Evolutionary conservation across 1,140 invertebrate species (phyloP).

Genomic region (Macrobrachium rosenbergii): DNA sequence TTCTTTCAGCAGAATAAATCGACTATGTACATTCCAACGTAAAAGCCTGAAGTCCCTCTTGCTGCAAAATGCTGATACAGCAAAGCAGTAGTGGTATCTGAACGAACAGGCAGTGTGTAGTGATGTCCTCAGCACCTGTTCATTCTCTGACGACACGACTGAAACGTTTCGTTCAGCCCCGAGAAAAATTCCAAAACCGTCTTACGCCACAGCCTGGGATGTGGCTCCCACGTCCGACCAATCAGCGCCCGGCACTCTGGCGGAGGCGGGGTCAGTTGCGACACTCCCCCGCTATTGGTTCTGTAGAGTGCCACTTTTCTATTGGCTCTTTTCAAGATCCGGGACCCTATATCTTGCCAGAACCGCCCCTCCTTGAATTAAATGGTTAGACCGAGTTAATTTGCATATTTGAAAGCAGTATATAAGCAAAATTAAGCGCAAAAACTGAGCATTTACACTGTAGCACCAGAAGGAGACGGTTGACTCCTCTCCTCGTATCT

Average conservation of each 20-base stretch:
- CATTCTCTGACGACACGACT: not conserved
- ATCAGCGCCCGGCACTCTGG: slow-evolving; percentile 17
- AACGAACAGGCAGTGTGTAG: too few species aligned
- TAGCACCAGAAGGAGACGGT: slow-evolving; percentile 39
- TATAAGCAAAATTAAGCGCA: slow-evolving; percentile 52
- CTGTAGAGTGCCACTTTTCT: slow-evolving; percentile 41
- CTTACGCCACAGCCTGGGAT: slow-evolving; percentile 5
- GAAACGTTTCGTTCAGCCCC: not conserved
- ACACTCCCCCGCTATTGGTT: slow-evolving; percentile 32
- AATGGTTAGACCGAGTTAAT: slow-evolving; percentile 58
- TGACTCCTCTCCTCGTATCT: not conserved
- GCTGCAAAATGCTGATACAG: too few species aligned
- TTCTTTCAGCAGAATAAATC: too few species aligned
- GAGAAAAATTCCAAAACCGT: slow-evolving; percentile 24
- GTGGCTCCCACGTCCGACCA: slow-evolving; percentile 27
- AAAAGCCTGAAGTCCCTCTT: too few species aligned
- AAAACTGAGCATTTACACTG: slow-evolving; percentile 56
- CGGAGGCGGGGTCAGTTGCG: slow-evolving; percentile 21
- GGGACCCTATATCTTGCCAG: slow-evolving; percentile 56
- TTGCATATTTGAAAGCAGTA: slow-evolving; percentile 63
- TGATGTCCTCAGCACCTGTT: not conserved
- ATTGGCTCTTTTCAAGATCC: slow-evolving; percentile 58
- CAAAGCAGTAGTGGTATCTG: too few species aligned
- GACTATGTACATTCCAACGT: too few species aligned
- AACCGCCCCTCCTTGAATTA: slow-evolving; percentile 53